Percentiles rank a stretch among this genome's conserved stretches.
phyloP scores from a whole-genome alignment of 2,888 invertebrate species.

The Helleia helle region DNA sequence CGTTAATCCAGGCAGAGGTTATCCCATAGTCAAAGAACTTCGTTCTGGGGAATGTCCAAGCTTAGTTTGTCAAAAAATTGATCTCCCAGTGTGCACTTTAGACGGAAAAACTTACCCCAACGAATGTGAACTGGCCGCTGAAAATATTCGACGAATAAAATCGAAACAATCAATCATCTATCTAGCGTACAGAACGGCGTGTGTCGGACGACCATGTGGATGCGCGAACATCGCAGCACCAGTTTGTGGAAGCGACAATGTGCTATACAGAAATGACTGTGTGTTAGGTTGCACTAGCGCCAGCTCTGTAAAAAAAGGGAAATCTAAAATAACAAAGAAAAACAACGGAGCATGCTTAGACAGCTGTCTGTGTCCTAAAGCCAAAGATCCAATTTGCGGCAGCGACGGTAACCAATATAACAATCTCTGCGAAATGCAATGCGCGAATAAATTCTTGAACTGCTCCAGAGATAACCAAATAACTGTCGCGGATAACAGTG shows the following conservation, averaged over 20 bases:
- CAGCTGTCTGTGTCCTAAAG: constrained; percentile 17
- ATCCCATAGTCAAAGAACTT: constrained; percentile 6
- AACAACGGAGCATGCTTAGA: constrained; percentile 22
- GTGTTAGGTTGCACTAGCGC: constrained; percentile 21
- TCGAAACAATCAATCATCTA: constrained; percentile 17
- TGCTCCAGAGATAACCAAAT: constrained; percentile 13
- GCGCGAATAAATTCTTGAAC: constrained; percentile 16
- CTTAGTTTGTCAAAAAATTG: constrained; percentile 21
- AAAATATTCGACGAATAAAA: constrained; percentile 19
- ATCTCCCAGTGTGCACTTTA: constrained; percentile 31
- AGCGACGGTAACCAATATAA: constrained; percentile 21
- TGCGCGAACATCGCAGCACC: constrained; percentile 21
- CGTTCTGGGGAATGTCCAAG: constrained; percentile 16
- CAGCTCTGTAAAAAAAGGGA: constrained; percentile 12
- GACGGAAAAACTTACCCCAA: constrained; percentile 26
- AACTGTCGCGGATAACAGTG: constrained; percentile 11
- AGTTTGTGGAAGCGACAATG: constrained; percentile 24
- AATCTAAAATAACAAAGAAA: constrained; percentile 16
- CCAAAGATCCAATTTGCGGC: constrained; percentile 20
- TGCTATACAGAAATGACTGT: constrained; percentile 25
- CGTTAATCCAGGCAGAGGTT: constrained; percentile 7
- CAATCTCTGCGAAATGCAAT: constrained; percentile 23
- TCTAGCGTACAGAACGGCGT: constrained; percentile 22
- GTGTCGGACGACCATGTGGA: constrained; percentile 20
- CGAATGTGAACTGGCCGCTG: constrained; percentile 25